Base-by-base conservation (phyloP, 2,113 vertebrate species). In the Psilopsiagon aurifrons region DNA sequence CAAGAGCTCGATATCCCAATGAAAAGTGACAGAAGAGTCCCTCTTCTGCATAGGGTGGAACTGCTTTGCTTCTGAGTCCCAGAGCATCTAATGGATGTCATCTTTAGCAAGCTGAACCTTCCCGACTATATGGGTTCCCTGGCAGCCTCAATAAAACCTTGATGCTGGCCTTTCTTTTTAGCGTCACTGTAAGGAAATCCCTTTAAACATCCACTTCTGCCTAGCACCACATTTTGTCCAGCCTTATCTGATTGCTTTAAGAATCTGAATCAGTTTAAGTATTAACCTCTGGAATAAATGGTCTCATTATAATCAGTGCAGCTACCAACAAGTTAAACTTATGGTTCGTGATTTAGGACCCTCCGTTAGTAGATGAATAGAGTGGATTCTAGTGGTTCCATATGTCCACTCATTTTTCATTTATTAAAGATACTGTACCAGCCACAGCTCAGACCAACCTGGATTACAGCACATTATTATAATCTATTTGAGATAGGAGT, bases 281-380 rank as follows among this genome's bases (percentile, higher is more conserved):
- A 94, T 96, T 93, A 97, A 90, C 86, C 80, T 92, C 75, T 66
- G 76, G 90, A 94, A 88, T 96, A 95, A 96, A 96, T 77, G 74
- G 46, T 85, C 82, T 90, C 93, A 90, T 91, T 96, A 91, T 77
- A 93, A 88, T 92, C 93, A 93, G 68, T 25, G 64, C 85, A 77
- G 88, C 90, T 95, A 95, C 93, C 93, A 89, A 51, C n/a, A 74
- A 77, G 75, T 73, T 90, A 73, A 90, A 80, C 37, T 73, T 88
- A 54, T 2, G 35, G 41, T 63, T 91, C 19, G 11, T 94, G 76
- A 90, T 96, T 96, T 96, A 86, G 92, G 76, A 78, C 51, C 39
- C 55, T 83, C 71, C 55, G 74, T 78, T 95, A 90, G 77, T 29
- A 81, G 88, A 83, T 83, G n/a, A 93, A 91, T 59, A 75, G 85